Percentiles rank a stretch among this genome's conserved stretches.
phyloP scores from a whole-genome alignment of 2,797 vertebrate species.

The Jordanella pulchra region DNA sequence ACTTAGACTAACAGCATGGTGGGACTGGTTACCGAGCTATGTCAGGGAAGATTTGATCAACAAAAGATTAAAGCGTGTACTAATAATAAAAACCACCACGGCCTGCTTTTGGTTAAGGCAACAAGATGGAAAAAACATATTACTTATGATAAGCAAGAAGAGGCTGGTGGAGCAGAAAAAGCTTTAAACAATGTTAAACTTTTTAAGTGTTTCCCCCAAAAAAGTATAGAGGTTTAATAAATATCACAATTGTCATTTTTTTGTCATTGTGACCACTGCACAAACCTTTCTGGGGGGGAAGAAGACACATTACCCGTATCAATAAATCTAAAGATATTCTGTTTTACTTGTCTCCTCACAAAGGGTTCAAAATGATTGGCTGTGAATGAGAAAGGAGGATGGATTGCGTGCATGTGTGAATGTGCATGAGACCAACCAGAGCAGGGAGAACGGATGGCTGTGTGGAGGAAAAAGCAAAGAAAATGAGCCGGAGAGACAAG shows the following conservation, averaged over 20 bases:
- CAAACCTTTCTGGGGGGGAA: not conserved
- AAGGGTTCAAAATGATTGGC: constrained; percentile 64
- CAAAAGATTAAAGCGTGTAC: not conserved
- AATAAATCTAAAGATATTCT: constrained; percentile 31
- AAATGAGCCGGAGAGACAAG: constrained; percentile 57
- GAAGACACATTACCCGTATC: not conserved
- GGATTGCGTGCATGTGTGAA: constrained; percentile 63
- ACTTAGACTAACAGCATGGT: not conserved
- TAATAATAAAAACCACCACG: not conserved
- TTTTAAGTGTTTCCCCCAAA: not conserved
- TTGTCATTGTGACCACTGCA: not conserved
- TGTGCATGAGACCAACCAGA: constrained; percentile 49
- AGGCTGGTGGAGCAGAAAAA: too few relatives aligned
- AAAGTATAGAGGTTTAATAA: not conserved
- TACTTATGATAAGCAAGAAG: too few relatives aligned
- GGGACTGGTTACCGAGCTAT: not conserved
- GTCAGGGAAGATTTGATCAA: not conserved
- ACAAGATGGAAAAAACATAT: too few relatives aligned
- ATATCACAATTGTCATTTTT: not conserved
- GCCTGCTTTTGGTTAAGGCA: too few relatives aligned
- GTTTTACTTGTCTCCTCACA: constrained; percentile 48
- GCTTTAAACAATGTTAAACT: not conserved
- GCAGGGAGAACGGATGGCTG: constrained; percentile 27
- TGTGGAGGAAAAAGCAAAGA: constrained; percentile 32
- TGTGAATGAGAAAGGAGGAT: constrained; percentile 41